Percentiles rank a stretch among this genome's conserved stretches.
These are phyloP conservation scores for Lacerta agilis DNA, from an alignment of 2,797 vertebrate genomes.

Conservation along the genomic window DNA sequence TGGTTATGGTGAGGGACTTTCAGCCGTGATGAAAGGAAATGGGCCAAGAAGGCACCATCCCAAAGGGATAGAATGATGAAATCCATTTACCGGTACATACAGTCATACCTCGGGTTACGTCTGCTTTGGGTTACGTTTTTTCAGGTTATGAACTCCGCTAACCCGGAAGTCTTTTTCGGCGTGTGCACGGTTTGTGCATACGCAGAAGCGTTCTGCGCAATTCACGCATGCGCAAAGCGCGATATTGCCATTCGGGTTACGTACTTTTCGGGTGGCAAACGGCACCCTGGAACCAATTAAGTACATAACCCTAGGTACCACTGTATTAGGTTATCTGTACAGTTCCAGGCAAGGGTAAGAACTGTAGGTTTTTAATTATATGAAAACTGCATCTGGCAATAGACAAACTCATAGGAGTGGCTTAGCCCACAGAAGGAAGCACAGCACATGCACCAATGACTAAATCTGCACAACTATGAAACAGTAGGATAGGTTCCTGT, in stretches of 20 bases:
- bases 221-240: too few relatives aligned
- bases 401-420: neutral
- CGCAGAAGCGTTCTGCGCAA: too few relatives aligned
- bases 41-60: neutral
- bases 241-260: too few relatives aligned
- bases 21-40: neutral
- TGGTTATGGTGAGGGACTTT: neutral
- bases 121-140: too few relatives aligned
- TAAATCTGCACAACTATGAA: neutral
- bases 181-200: too few relatives aligned
- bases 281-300: too few relatives aligned
- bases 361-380: neutral
- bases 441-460: neutral
- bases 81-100: neutral
- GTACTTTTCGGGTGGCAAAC: too few relatives aligned
- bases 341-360: accelerated
- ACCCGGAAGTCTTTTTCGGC: too few relatives aligned
- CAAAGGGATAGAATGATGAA: neutral
- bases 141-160: too few relatives aligned
- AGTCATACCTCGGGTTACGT: too few relatives aligned
- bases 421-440: neutral
- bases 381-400: neutral
- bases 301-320: too few relatives aligned
- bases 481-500: neutral
- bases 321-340: neutral